Percentiles rank a stretch among this genome's conserved stretches.
Evolutionary conservation across 2,113 vertebrate genomes (phyloP).

Genomic region (Thryonomys swinderianus): DNA sequence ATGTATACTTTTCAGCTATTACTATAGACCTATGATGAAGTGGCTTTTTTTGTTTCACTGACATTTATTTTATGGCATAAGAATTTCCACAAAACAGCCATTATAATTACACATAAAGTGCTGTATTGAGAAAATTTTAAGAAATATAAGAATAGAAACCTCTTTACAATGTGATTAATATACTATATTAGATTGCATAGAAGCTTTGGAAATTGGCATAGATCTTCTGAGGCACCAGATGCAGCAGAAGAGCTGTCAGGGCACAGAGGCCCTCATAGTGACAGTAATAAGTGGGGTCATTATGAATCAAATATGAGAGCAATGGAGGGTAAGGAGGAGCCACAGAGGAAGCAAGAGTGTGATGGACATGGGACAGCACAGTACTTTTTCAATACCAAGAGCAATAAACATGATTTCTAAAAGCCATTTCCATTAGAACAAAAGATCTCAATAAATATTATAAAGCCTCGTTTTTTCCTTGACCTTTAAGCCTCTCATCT

Average conservation of each 20-base stretch:
- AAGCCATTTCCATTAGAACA: neutral
- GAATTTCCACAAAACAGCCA: neutral
- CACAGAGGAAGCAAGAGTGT: neutral
- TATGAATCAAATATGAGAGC: neutral
- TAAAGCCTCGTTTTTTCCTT: neutral
- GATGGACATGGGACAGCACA: too few relatives aligned
- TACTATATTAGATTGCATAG: neutral
- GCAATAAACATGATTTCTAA: neutral
- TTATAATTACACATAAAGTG: neutral
- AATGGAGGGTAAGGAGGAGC: neutral
- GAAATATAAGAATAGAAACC: neutral
- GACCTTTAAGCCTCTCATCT: neutral
- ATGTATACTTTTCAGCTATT: neutral
- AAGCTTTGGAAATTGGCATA: neutral
- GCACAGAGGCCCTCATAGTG: neutral
- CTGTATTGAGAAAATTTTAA: neutral
- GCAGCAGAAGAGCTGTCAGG: too few relatives aligned
- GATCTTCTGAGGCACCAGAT: neutral
- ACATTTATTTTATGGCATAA: neutral
- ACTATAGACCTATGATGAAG: neutral
- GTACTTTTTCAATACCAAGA: neutral
- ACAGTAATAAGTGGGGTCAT: too few relatives aligned
- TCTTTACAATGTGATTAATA: neutral
- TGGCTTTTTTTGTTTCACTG: neutral
- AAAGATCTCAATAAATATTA: neutral